Evolutionary conservation across 2,888 invertebrate genomes (phyloP), one percentile per base, ranked within the genome.

Genomic region (Camponotus fellah): DNA sequence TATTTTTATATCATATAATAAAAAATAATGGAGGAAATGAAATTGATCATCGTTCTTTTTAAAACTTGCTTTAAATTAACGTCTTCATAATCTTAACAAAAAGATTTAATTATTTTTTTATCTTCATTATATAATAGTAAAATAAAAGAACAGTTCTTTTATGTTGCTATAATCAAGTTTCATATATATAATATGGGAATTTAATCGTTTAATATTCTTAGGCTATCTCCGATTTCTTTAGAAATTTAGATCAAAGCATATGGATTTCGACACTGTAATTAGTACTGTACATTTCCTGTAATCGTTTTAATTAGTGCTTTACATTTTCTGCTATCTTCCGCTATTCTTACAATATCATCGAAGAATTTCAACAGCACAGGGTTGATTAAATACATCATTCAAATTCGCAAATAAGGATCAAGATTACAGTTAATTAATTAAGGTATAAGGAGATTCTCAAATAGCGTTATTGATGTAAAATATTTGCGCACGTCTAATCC

Each of bases 351-450:
- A n/a, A 21, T 46, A 69, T 46, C 58, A 71, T 21, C 46, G 21
- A 46, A 60, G 79, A 71, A 79, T 71, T 71, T 79, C 72, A 60
- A 60, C 43, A 75, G 68, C 64, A n/a, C 2, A 8, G 17, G 74
- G 81, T 72, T 90, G 90, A 89, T 90, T 90, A 88, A 89, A 84
- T 88, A 82, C 83, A 88, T 76, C 83, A 84, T 66, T 82, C 56
- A 82, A 83, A 71, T 76, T 80, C 60, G 84, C 58, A 77, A 76
- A 69, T 74, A 75, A 83, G 84, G 86, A 86, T 85, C 89, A 89
- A 88, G 86, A 90, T 90, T 90, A 88, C 83, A 84, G 89, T 89
- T 90, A 90, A 90, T 89, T 90, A 90, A 90, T 90, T 86, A 89
- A 89, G 85, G 83, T 86, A 83, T 82, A 69, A 69, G 66, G 79